Base-by-base conservation (phyloP, 35 echinoderm and acorn worm species). In the Amphiura filiformis region DNA sequence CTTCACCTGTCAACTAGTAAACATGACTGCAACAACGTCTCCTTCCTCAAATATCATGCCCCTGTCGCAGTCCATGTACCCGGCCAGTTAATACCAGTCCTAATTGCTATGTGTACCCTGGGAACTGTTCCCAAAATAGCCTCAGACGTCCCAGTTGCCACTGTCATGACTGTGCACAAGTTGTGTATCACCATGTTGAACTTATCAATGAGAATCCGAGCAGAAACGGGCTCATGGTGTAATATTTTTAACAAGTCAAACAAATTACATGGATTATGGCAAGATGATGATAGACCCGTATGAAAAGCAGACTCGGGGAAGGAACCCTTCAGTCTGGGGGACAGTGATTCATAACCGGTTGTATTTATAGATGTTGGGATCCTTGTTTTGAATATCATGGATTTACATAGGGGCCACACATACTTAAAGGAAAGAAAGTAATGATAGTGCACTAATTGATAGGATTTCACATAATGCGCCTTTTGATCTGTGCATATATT, bases 321-420 rank as follows among this genome's bases (percentile, higher is more conserved):
- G 61, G 61, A 70, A 70, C 61, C 61, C 28, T 70, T 70, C 61
- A 70, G 61, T 70, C 61, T 70, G 61, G 61, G 61, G 61, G 61
- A 70, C 28, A 30, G 61, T 70, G 61, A 70, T 70, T 70, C 61
- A 70, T 23, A 70, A 70, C 61, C 61, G 61, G 61, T 70, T 4
- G 61, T 70, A 70, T 70, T 70, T 70, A 70, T 70, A 70, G 61
- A 70, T 70, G 7, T 30, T 70, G 61, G 61, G 28, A 70, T 70
- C 61, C 61, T 70, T 70, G 61, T 30, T 70, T 70, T 70, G 61
- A 13, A 30, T 70, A 70, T 23, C 26, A 70, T 70, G 61, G 61
- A 70, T 70, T 26, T 70, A 70, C 7, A 70, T 26, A 13, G 61
- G 61, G 61, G 61, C 61, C 61, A 70, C 28, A 23, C 61, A 26